Conservation (phyloP, 1,140 invertebrate genomes). For the Dreissena polymorpha region DNA sequence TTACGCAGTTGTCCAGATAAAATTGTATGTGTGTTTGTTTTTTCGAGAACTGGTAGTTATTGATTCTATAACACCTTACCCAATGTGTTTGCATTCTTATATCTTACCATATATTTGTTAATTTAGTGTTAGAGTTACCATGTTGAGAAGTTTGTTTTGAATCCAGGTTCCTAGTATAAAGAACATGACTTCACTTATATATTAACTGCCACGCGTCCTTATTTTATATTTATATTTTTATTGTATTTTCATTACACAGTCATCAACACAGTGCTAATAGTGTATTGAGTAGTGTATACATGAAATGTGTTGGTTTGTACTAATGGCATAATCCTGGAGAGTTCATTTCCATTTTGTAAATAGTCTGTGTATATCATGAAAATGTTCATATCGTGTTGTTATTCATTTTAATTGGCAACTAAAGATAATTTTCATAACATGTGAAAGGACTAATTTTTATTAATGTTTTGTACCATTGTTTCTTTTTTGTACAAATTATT, state of each 20-base stretch:
- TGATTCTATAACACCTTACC: not conserved
- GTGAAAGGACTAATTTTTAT: constrained; percentile 45
- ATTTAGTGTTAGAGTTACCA: not conserved
- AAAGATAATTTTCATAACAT: constrained; percentile 31
- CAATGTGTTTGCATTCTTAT: not conserved
- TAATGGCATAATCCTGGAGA: constrained; percentile 8
- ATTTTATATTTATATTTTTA: too few species aligned
- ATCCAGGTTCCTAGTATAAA: too few species aligned
- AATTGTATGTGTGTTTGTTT: too few species aligned
- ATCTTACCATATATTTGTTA: not conserved
- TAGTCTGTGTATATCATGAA: constrained; percentile 11
- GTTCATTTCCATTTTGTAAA: not conserved
- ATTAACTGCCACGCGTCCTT: too few species aligned
- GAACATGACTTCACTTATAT: too few species aligned
- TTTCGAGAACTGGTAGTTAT: too few species aligned
- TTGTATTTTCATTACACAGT: constrained; percentile 3
- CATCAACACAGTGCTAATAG: not conserved
- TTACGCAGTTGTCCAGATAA: not conserved
- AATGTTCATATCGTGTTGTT: constrained; percentile 5
- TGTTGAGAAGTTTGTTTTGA: not conserved
- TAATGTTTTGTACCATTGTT: constrained; percentile 51
- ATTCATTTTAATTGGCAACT: constrained; percentile 26
- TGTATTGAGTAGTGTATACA: not conserved
- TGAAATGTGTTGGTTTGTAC: not conserved
- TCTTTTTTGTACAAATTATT: constrained; percentile 49